Percentiles rank a stretch among this genome's conserved stretches.
phyloP scores from a whole-genome alignment of 30 jellyfish, hydroid and myxozoan species.

The Haliclystus octoradiatus region DNA sequence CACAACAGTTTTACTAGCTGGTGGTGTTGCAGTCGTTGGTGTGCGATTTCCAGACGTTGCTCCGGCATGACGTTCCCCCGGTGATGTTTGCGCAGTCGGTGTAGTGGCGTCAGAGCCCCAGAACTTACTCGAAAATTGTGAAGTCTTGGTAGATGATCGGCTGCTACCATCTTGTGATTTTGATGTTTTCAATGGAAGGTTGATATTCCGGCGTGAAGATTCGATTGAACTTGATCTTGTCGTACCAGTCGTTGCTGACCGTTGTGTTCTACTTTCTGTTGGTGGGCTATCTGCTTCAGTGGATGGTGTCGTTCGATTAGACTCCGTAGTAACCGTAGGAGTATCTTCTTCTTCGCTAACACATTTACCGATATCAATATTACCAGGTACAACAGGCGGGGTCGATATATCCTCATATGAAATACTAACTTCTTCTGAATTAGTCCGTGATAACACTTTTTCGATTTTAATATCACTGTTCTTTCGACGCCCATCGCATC shows the following conservation, averaged over 20 bases:
- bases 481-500: background rate
- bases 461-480: background rate
- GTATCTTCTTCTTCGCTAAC: background rate
- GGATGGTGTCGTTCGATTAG: background rate
- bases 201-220: background rate
- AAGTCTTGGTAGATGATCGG: background rate
- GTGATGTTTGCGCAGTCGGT: background rate
- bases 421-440: background rate
- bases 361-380: background rate
- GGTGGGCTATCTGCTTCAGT: background rate
- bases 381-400: background rate
- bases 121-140: background rate
- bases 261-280: background rate
- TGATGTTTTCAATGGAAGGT: background rate
- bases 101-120: slow-evolving; percentile 24
- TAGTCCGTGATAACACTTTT: background rate
- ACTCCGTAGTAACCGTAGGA: background rate
- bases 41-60: slow-evolving; percentile 4
- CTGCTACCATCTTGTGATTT: background rate
- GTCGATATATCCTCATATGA: background rate
- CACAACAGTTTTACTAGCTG: slow-evolving; percentile 19
- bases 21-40: slow-evolving; percentile 22
- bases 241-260: background rate
- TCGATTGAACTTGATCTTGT: background rate
- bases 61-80: background rate